Evolutionary conservation across 2,113 vertebrate species (phyloP).

Genomic region (Dendrocopos noguchii): DNA sequence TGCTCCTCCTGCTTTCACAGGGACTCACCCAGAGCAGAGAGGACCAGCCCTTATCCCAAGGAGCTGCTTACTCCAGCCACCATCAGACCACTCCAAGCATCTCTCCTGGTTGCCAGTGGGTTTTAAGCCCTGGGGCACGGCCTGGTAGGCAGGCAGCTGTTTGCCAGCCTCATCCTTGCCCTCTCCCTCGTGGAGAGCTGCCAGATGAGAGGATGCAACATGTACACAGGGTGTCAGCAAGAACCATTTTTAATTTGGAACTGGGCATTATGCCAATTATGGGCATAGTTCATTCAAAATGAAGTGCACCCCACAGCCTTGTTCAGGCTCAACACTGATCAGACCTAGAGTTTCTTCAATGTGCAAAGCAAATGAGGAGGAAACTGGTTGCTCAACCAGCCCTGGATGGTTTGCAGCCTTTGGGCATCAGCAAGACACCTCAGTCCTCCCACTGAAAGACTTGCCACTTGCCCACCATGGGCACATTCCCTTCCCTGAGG

Average conservation of each 20-base stretch:
- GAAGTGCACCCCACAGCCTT: background rate
- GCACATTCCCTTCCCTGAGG: background rate
- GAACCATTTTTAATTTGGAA: slow-evolving; percentile 15
- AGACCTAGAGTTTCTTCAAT: background rate
- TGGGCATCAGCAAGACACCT: background rate
- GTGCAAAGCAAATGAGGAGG: background rate
- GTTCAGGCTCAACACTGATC: background rate
- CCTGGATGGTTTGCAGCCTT: background rate
- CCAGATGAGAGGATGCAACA: background rate
- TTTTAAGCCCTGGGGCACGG: background rate
- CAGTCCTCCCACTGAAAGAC: background rate
- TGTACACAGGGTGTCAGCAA: background rate
- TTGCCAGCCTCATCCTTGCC: background rate
- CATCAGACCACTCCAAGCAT: background rate
- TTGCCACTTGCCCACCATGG: background rate
- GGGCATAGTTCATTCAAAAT: background rate
- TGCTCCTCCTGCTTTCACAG: background rate
- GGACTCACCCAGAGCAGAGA: background rate
- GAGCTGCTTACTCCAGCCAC: background rate
- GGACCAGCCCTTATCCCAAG: background rate
- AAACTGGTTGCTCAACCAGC: background rate
- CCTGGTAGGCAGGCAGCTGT: rapidly evolving
- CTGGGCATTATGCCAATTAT: background rate
- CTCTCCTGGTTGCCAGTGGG: background rate
- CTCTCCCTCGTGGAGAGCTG: background rate